phyloP scores from a whole-genome alignment of 2,888 invertebrate species.

The Ametastegia equiseti region DNA sequence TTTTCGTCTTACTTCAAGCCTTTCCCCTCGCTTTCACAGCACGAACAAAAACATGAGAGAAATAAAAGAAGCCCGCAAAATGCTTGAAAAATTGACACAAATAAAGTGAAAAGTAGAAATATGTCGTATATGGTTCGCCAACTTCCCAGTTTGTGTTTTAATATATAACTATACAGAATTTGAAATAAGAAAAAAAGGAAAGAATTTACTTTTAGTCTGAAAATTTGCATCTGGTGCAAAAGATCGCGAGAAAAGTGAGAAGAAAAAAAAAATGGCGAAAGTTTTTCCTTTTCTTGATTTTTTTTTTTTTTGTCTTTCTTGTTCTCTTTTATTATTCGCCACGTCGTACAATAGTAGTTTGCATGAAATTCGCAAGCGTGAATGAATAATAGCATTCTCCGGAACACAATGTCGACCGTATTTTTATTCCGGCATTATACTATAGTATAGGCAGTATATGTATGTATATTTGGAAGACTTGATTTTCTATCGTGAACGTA shows the following conservation, averaged over 20 bases:
- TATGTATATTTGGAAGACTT: not conserved
- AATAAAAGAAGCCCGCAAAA: no score
- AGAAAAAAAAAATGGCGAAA: not conserved
- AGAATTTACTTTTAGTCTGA: not conserved
- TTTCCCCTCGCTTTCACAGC: no score
- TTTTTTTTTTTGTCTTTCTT: not conserved
- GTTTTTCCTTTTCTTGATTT: not conserved
- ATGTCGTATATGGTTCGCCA: no score
- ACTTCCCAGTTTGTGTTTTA: not conserved
- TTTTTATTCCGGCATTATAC: not conserved
- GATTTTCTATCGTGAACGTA: not conserved
- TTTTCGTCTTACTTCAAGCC: not conserved
- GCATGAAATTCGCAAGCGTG: conserved; percentile 38
- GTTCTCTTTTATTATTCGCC: not conserved
- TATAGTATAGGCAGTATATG: not conserved
- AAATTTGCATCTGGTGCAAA: conserved; percentile 12
- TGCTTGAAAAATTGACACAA: not conserved
- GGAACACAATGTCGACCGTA: conserved; percentile 7
- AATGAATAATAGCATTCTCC: conserved; percentile 37
- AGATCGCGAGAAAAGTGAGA: not conserved
- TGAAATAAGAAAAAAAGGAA: not conserved
- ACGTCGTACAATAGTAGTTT: conserved; percentile 11
- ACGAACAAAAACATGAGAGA: no score
- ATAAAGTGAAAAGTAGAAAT: no score
- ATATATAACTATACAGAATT: not conserved